Percentiles rank a stretch among this genome's conserved stretches.
Conservation (phyloP, 2,888 invertebrate genomes). For the Listrodromus nycthemerus region DNA sequence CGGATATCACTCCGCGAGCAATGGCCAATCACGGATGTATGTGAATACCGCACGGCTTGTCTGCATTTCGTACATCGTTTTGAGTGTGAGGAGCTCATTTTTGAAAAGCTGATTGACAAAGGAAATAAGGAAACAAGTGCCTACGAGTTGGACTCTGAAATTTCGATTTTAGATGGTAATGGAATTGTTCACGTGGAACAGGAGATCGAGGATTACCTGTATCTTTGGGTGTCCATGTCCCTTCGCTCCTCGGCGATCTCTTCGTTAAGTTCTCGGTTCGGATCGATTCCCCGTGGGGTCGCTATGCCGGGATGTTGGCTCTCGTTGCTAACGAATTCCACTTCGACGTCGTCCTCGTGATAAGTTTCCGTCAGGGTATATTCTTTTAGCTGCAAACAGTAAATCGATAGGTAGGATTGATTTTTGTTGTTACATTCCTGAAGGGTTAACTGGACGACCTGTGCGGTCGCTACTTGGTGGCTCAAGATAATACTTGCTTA, state of each 20-base stretch:
- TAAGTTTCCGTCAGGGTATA: constrained; percentile 95
- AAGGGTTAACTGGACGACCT: not conserved
- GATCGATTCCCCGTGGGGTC: constrained; percentile 87
- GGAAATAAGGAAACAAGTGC: not conserved
- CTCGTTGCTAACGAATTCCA: constrained; percentile 83
- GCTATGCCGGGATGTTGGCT: constrained; percentile 76
- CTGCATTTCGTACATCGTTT: no score
- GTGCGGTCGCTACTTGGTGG: no score
- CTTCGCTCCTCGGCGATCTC: constrained; percentile 93
- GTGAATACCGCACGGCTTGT: no score
- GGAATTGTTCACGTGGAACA: constrained; percentile 6
- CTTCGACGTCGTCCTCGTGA: constrained; percentile 90
- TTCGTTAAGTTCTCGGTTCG: constrained; percentile 90
- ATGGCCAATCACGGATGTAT: no score
- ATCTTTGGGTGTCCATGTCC: constrained; percentile 86
- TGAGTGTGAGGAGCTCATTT: no score
- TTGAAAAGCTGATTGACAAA: no score
- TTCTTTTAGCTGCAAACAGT: constrained; percentile 89
- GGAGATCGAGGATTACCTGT: constrained; percentile 77
- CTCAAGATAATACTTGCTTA: no score
- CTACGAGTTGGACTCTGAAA: constrained; percentile 17
- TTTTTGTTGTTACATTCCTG: not conserved
- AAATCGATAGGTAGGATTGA: not conserved
- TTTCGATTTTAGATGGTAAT: constrained; percentile 11
- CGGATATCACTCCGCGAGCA: no score